Evolutionary conservation across 2,797 vertebrate species (phyloP).

Genomic region (Strix occidentalis): DNA sequence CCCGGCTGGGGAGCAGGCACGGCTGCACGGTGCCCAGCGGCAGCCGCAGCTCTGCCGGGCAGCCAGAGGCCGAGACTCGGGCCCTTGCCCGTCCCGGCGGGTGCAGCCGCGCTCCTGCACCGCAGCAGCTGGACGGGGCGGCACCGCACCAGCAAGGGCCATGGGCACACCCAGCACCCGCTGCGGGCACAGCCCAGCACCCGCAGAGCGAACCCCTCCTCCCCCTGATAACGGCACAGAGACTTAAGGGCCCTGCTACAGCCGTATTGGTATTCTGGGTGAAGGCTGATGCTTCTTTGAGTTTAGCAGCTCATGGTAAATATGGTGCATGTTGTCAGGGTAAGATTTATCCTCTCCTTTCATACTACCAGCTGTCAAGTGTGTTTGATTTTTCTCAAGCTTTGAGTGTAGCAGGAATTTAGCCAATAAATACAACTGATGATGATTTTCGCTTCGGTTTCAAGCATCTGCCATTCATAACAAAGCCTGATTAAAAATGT

Average conservation of each 20-base stretch:
- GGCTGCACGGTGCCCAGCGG: fast-evolving
- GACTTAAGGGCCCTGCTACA: neutral
- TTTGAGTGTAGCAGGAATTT: constrained; percentile 39
- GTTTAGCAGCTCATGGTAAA: constrained; percentile 24
- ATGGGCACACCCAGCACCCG: fast-evolving
- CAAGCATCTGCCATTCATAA: constrained; percentile 80
- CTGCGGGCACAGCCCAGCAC: neutral
- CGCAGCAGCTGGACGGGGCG: too few relatives aligned
- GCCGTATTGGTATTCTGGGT: neutral
- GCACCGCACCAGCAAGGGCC: fast-evolving
- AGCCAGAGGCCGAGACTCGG: neutral
- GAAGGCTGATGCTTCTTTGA: neutral
- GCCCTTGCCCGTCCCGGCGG: fast-evolving
- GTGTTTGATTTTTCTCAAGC: constrained; percentile 51
- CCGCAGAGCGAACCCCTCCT: neutral
- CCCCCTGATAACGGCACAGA: neutral
- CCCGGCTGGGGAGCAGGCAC: fast-evolving
- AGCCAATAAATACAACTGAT: constrained; percentile 56
- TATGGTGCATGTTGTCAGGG: neutral
- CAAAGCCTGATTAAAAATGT: constrained; percentile 43
- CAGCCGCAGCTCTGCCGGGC: neutral
- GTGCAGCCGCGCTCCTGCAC: fast-evolving
- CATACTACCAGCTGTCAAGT: constrained; percentile 43
- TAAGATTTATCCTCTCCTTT: constrained; percentile 38
- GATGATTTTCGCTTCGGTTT: constrained; percentile 71